phyloP scores from a whole-genome alignment of 2,888 invertebrate species.

The Apodemia duryi region DNA sequence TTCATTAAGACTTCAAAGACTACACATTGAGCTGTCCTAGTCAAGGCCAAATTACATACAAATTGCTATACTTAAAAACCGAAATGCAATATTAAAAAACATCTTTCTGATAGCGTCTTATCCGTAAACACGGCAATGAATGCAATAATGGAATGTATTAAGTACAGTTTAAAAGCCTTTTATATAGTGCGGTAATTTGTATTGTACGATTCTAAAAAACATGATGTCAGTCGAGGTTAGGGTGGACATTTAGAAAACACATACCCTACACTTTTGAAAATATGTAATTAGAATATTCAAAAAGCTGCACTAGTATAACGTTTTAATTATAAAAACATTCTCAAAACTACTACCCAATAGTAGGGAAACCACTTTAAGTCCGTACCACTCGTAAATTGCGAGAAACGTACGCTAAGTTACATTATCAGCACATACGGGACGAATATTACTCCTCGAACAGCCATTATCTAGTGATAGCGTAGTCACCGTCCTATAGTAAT shows the following conservation, averaged over 20 bases:
- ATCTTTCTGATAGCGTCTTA: slow-evolving; percentile 18
- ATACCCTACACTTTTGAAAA: slow-evolving; percentile 2
- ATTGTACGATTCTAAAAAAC: slow-evolving; percentile 33
- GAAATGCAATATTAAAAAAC: slow-evolving; percentile 33
- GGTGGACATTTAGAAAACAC: slow-evolving; percentile 28
- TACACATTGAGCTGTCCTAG: slow-evolving; percentile 75
- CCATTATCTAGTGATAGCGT: not conserved
- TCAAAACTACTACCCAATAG: slow-evolving; percentile 4
- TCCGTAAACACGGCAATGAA: slow-evolving; percentile 40
- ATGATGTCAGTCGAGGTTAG: slow-evolving; percentile 69
- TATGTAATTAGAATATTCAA: slow-evolving; percentile 12
- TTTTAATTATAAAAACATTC: slow-evolving; percentile 9
- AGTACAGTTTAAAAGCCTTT: slow-evolving; percentile 72
- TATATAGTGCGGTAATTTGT: slow-evolving; percentile 43
- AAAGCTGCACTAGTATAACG: slow-evolving; percentile 1
- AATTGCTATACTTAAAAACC: slow-evolving; percentile 23
- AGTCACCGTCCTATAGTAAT: not conserved
- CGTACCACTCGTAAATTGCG: not conserved
- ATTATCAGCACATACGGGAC: not conserved
- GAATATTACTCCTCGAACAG: not conserved
- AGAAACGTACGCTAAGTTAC: not conserved
- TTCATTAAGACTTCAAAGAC: slow-evolving; percentile 50
- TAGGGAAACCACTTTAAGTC: slow-evolving; percentile 3
- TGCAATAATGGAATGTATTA: slow-evolving; percentile 74
- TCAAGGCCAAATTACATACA: slow-evolving; percentile 52